Evolutionary conservation across 2,797 vertebrate species (phyloP).

Genomic region (Smutsia temminckii): DNA sequence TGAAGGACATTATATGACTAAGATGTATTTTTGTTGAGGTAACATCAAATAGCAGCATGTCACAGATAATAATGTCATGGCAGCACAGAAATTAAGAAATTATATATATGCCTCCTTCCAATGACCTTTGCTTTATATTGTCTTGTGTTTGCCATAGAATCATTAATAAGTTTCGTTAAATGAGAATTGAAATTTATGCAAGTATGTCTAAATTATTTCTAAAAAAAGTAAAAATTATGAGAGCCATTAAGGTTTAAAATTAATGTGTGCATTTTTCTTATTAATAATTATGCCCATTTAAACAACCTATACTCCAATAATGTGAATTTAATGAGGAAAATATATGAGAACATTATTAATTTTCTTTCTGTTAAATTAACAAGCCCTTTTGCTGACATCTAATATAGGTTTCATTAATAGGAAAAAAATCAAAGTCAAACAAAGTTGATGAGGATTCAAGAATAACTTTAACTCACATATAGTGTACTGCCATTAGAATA

Average conservation of each 20-base stretch:
- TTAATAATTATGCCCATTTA: conserved; percentile 67
- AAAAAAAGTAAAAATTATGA: conserved; percentile 16
- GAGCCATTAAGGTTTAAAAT: conserved; percentile 45
- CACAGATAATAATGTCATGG: neutral
- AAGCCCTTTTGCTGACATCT: conserved; percentile 56
- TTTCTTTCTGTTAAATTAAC: conserved; percentile 74
- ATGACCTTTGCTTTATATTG: conserved; percentile 45
- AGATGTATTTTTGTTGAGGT: neutral
- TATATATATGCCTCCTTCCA: neutral
- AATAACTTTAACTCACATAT: conserved; percentile 55
- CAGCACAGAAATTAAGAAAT: neutral
- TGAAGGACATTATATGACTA: neutral
- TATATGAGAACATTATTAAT: conserved; percentile 60
- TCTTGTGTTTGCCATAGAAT: neutral
- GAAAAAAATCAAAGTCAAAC: conserved; percentile 63
- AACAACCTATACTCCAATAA: conserved; percentile 54
- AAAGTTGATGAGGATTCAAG: conserved; percentile 53
- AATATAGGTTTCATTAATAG: conserved; percentile 45
- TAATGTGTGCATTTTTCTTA: conserved; percentile 41
- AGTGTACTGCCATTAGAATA: neutral
- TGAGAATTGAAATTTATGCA: conserved; percentile 20
- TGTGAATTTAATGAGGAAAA: conserved; percentile 75
- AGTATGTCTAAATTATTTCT: conserved; percentile 41
- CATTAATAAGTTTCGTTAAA: neutral
- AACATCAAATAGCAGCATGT: neutral